Conservation (phyloP, 1,140 invertebrate genomes). For the Bradysia coprophila region DNA sequence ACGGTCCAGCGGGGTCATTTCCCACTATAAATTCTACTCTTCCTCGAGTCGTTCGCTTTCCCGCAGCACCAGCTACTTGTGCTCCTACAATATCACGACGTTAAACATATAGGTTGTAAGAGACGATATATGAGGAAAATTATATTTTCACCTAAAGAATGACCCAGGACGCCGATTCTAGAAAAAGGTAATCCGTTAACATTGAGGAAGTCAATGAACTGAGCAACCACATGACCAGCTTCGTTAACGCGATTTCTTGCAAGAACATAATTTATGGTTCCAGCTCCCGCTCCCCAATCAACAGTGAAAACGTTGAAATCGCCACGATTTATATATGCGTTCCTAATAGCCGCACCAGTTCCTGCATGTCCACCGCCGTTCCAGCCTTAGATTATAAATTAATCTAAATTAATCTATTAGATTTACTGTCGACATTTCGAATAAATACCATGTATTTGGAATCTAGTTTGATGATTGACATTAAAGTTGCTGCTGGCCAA, state of each 20-base stretch:
- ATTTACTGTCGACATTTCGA: background rate
- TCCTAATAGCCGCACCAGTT: background rate
- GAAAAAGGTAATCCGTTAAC: slow-evolving; percentile 11
- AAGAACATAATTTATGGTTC: background rate
- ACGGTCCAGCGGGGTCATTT: too few species aligned
- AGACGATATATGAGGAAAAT: too few species aligned
- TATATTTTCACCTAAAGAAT: slow-evolving; percentile 40
- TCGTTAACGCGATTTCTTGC: background rate
- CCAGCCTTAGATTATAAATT: background rate
- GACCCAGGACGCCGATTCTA: slow-evolving; percentile 34
- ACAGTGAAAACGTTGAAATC: slow-evolving; percentile 4
- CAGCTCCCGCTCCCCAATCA: slow-evolving; percentile 6
- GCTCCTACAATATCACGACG: too few species aligned
- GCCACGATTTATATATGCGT: background rate
- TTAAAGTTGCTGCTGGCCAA: too few species aligned
- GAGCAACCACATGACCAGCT: background rate
- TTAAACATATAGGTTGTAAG: too few species aligned
- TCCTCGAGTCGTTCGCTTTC: too few species aligned
- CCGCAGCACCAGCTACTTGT: too few species aligned
- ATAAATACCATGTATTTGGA: background rate
- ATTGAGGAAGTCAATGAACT: slow-evolving; percentile 2
- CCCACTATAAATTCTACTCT: too few species aligned
- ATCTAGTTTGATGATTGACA: too few species aligned
- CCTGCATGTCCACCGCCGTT: background rate
- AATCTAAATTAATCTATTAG: background rate